Percentiles rank a stretch among this genome's conserved stretches.
Conservation (phyloP, 2,888 invertebrate genomes). For the Holacanthella duospinosa region DNA sequence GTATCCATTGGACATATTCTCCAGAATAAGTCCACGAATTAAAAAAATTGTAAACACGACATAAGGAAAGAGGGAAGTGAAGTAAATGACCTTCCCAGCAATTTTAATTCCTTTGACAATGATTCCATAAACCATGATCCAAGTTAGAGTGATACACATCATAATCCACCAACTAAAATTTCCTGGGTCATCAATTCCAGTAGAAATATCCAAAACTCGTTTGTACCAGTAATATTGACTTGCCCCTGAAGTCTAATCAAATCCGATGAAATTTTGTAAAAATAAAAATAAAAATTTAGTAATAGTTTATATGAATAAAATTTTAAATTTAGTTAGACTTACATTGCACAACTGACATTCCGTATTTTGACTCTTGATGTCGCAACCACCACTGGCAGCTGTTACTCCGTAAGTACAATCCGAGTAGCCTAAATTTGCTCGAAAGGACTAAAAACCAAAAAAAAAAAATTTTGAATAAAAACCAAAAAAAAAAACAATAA, state of each 20-base stretch:
- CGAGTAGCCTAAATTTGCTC: too few relatives aligned
- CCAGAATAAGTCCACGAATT: conserved; percentile 12
- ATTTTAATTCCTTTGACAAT: conserved; percentile 6
- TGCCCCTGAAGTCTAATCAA: conserved; percentile 2
- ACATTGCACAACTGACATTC: background rate
- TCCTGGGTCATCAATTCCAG: conserved; percentile 11
- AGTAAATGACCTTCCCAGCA: conserved; percentile 52
- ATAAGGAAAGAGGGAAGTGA: conserved; percentile 90
- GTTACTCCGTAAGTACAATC: too few relatives aligned
- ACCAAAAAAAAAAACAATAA: too few relatives aligned
- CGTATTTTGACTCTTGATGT: background rate
- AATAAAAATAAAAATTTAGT: too few relatives aligned
- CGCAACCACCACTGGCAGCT: too few relatives aligned
- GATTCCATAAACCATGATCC: background rate
- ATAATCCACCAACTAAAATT: conserved; percentile 14
- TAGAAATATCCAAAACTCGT: conserved; percentile 13
- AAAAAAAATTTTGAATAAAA: too few relatives aligned
- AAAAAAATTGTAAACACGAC: conserved; percentile 73
- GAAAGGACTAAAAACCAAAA: too few relatives aligned
- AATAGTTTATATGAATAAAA: too few relatives aligned
- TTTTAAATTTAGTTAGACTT: too few relatives aligned
- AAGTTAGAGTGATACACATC: conserved; percentile 4
- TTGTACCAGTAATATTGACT: conserved; percentile 22
- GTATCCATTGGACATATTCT: conserved; percentile 13
- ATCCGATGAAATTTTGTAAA: too few relatives aligned